Conservation (phyloP, 2,113 vertebrate genomes). For the Gymnogyps californianus region DNA sequence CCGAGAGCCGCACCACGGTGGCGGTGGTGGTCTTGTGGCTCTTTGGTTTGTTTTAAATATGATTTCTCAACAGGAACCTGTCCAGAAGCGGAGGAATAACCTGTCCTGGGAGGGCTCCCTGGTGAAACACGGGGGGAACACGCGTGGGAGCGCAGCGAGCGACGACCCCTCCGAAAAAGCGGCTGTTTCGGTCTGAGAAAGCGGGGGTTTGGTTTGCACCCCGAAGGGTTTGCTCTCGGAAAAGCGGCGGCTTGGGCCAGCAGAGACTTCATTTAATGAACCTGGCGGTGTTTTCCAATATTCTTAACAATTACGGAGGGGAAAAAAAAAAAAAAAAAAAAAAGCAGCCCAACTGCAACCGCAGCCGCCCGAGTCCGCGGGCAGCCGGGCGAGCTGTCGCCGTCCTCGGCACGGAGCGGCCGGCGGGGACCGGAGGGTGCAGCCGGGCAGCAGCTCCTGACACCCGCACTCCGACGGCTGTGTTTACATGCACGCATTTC, state of each 20-base stretch:
- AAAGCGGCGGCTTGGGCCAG: neutral
- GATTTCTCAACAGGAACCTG: neutral
- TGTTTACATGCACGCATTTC: fast-evolving
- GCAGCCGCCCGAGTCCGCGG: neutral
- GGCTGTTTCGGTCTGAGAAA: neutral
- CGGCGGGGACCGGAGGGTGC: fast-evolving
- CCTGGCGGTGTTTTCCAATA: fast-evolving
- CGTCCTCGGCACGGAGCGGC: neutral
- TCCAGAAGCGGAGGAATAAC: neutral
- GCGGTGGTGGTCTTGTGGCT: neutral
- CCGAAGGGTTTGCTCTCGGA: neutral
- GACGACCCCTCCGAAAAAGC: neutral
- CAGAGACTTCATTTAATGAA: neutral
- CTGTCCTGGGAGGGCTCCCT: neutral
- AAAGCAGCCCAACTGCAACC: fast-evolving
- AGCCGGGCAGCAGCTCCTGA: neutral
- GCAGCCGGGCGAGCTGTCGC: neutral
- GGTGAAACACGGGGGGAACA: neutral
- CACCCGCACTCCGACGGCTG: fast-evolving
- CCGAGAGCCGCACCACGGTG: neutral
- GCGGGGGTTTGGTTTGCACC: neutral
- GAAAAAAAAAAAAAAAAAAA: too few relatives aligned
- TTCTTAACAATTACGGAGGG: neutral
- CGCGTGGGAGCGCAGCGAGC: neutral
- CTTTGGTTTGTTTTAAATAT: neutral